A percentile compares a stretch with the other conserved stretches of the same genome.
Evolutionary conservation across 2,113 vertebrate genomes (phyloP).

Genomic region (Gopherus evgoodei): DNA sequence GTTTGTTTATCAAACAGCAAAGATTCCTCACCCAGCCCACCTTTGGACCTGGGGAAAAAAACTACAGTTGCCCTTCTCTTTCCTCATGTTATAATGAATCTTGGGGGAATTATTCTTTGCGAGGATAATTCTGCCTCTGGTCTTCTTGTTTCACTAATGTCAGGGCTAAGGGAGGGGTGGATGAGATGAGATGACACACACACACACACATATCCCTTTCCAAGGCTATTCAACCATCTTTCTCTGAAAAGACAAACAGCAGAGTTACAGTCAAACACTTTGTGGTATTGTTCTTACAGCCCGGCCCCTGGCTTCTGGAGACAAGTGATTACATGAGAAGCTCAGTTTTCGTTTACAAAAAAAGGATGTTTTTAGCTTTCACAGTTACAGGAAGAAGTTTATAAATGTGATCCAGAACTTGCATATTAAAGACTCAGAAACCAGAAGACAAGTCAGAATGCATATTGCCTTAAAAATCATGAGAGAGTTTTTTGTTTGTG

Average conservation of each 20-base stretch:
- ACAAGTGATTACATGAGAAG: not conserved
- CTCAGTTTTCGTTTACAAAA: not conserved
- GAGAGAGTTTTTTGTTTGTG: not conserved
- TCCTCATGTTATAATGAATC: not conserved
- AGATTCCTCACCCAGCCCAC: not conserved
- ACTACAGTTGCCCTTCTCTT: too few relatives aligned
- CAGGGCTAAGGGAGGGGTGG: not conserved
- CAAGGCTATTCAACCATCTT: not conserved
- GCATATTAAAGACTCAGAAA: not conserved
- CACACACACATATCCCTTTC: not conserved
- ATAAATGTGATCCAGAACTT: not conserved
- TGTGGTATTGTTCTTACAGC: not conserved
- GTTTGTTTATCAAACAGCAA: not conserved
- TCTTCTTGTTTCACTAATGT: not conserved
- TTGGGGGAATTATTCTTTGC: not conserved
- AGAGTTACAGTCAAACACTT: not conserved
- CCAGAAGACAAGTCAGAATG: not conserved
- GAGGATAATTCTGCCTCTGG: not conserved
- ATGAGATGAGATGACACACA: not conserved
- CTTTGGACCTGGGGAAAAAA: not conserved
- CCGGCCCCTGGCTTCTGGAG: not conserved
- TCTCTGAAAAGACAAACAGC: not conserved
- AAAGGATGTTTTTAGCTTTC: too few relatives aligned
- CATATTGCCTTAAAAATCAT: not conserved
- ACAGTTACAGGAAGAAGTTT: not conserved